Evolutionary conservation across 1,140 invertebrate species (phyloP).

Genomic region (Rhopalosiphum padi): DNA sequence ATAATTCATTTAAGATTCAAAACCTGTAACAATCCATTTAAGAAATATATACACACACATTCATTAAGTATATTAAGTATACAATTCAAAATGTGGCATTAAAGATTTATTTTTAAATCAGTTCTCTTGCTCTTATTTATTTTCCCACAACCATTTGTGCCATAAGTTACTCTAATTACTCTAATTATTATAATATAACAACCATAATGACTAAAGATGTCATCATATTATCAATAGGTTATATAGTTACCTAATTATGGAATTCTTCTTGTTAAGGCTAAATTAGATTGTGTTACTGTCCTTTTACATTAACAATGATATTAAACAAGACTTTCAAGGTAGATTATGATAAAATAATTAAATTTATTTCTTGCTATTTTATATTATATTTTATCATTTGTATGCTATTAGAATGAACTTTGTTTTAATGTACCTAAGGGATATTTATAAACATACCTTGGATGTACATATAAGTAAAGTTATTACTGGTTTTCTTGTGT

Average conservation of each 20-base stretch:
- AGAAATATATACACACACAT: not conserved
- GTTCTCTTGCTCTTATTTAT: not conserved
- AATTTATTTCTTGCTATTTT: not conserved
- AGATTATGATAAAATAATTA: not conserved
- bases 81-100: no score
- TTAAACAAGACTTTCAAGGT: not conserved
- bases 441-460: not conserved
- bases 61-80: not conserved
- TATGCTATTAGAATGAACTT: not conserved
- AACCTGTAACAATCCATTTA: not conserved
- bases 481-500: not conserved
- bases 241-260: not conserved
- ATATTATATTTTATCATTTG: not conserved
- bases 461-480: not conserved
- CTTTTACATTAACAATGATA: conserved; percentile 2
- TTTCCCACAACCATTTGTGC: not conserved
- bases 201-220: not conserved
- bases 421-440: not conserved
- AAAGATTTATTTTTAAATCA: not conserved
- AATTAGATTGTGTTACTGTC: not conserved
- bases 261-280: not conserved
- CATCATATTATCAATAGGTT: not conserved
- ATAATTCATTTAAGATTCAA: not conserved
- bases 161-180: not conserved
- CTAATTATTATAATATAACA: not conserved